Percentiles rank a stretch among this genome's conserved stretches.
phyloP scores from a whole-genome alignment of 2,888 invertebrate species.

The Limnephilus marmoratus region DNA sequence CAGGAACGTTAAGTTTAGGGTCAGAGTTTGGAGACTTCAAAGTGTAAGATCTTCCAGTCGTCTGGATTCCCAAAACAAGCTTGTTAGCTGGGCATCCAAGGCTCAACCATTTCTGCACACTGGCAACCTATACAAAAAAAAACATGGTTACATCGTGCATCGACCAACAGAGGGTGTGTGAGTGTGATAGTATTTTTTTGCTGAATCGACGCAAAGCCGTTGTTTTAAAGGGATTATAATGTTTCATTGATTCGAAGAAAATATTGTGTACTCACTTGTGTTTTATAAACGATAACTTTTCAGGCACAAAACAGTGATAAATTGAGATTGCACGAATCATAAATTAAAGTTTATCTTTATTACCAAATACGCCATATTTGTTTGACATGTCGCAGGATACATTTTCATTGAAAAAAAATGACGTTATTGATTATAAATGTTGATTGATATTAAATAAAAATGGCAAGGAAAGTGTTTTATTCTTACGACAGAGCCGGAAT shows the following conservation, averaged over 20 bases:
- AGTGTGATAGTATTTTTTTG: too few species aligned
- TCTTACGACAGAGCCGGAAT: constrained; percentile 63
- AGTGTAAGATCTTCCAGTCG: constrained; percentile 72
- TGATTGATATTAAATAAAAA: not conserved
- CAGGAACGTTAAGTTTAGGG: constrained; percentile 69
- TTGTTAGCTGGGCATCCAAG: constrained; percentile 70
- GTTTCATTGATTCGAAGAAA: not conserved
- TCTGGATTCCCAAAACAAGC: constrained; percentile 72
- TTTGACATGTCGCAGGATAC: not conserved
- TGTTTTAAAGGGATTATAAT: not conserved
- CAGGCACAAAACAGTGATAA: not conserved
- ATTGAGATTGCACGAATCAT: not conserved
- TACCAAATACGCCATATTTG: not conserved
- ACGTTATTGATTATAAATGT: not conserved
- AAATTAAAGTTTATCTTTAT: not conserved
- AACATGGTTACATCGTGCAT: not conserved
- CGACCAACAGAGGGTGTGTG: too few species aligned
- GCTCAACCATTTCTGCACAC: constrained; percentile 71
- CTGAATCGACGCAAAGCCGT: not conserved
- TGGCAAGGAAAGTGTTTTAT: not conserved
- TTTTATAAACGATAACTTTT: not conserved
- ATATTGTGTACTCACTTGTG: not conserved
- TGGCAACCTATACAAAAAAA: constrained; percentile 67
- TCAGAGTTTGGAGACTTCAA: constrained; percentile 67
- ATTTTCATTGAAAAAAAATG: not conserved